These are phyloP conservation scores for Mixornis gularis DNA, from an alignment of 2,113 vertebrate species.

Conservation along the genomic window DNA sequence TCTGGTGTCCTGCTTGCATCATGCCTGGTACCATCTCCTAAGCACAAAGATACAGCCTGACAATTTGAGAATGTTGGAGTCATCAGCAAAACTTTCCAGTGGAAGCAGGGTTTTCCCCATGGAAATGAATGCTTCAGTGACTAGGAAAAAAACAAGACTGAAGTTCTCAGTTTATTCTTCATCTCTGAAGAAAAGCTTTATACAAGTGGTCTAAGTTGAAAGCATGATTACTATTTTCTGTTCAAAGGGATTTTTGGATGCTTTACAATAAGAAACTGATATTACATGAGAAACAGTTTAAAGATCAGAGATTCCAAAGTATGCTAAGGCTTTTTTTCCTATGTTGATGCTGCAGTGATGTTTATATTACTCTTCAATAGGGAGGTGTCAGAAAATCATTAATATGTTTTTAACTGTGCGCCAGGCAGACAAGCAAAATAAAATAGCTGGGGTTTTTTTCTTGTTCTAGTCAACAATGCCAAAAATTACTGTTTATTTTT, in stretches of 20 bases:
- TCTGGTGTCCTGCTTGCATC: neutral
- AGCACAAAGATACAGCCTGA: neutral
- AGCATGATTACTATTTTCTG: constrained; percentile 58
- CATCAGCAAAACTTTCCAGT: neutral
- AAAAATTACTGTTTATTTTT: constrained; percentile 39
- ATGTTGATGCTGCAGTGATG: constrained; percentile 14
- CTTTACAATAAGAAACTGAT: constrained; percentile 51
- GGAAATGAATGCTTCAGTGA: constrained; percentile 1
- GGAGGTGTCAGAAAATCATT: constrained; percentile 59
- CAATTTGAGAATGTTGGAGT: neutral
- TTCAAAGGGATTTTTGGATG: constrained; percentile 53
- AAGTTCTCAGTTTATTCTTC: constrained; percentile 23
- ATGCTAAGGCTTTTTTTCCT: constrained; percentile 51
- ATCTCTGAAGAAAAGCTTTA: constrained; percentile 43
- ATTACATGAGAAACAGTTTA: constrained; percentile 42
- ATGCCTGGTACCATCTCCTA: neutral
- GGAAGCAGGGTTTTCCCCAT: neutral
- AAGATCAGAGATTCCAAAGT: constrained; percentile 37
- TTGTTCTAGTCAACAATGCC: constrained; percentile 33
- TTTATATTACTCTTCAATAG: constrained; percentile 26
- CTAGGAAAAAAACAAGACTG: constrained; percentile 5
- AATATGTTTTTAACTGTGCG: constrained; percentile 33
- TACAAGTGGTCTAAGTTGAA: constrained; percentile 41
- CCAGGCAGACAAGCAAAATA: constrained; percentile 57
- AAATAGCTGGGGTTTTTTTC: neutral